These are phyloP conservation scores for Halocaridina rubra DNA, from an alignment of 2,888 invertebrate species.

Conservation along the genomic window DNA sequence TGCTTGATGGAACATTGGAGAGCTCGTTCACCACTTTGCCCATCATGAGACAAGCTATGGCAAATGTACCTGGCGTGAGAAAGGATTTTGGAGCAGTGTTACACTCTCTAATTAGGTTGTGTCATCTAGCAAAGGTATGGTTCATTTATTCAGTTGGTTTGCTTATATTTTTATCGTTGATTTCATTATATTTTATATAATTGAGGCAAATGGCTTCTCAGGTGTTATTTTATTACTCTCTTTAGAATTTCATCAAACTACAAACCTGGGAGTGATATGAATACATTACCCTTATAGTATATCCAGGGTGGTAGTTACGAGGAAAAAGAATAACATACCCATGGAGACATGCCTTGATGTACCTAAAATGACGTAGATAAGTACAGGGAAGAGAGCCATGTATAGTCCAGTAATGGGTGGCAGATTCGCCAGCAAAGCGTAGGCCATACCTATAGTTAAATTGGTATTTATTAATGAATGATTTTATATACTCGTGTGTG, in stretches of 20 bases:
- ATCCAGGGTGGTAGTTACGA: too few relatives aligned
- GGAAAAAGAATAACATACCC: slow-evolving; percentile 75
- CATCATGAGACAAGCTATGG: slow-evolving; percentile 84
- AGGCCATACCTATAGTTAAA: slow-evolving; percentile 61
- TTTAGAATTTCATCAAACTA: too few relatives aligned
- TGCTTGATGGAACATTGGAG: not conserved
- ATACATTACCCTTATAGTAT: too few relatives aligned
- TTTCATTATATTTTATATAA: too few relatives aligned
- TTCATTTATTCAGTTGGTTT: too few relatives aligned
- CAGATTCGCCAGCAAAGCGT: slow-evolving; percentile 63
- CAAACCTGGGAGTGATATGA: too few relatives aligned
- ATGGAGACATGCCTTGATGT: slow-evolving; percentile 91
- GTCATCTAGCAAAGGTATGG: too few relatives aligned
- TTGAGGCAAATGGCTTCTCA: too few relatives aligned
- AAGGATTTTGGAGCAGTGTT: not conserved
- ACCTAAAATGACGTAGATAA: slow-evolving; percentile 87
- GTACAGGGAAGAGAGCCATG: slow-evolving; percentile 92
- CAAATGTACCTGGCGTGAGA: slow-evolving; percentile 78
- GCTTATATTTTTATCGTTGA: too few relatives aligned
- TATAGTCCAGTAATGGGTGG: slow-evolving; percentile 73
- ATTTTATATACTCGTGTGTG: not conserved
- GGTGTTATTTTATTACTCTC: too few relatives aligned
- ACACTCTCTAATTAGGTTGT: too few relatives aligned
- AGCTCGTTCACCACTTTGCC: slow-evolving; percentile 51
- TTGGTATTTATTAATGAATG: not conserved